phyloP scores from a whole-genome alignment of 2,113 vertebrate species.

The Aldabrachelys gigantea region DNA sequence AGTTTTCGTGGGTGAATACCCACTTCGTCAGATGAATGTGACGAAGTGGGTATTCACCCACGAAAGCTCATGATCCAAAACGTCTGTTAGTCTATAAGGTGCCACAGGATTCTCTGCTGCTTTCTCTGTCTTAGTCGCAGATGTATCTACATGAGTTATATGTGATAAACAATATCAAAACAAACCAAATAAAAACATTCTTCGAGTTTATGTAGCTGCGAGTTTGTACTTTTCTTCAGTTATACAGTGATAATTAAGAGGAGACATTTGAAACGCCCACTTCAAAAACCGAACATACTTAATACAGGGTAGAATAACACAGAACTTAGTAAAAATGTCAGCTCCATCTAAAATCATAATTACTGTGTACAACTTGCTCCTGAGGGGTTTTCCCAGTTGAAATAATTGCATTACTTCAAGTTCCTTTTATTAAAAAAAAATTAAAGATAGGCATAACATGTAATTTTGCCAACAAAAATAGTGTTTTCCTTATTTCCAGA shows the following conservation, averaged over 20 bases:
- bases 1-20: no score
- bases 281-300: slow-evolving; percentile 73
- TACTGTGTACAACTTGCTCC: slow-evolving; percentile 69
- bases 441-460: slow-evolving; percentile 68
- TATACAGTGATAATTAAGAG: slow-evolving; percentile 77
- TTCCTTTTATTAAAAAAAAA: slow-evolving; percentile 69
- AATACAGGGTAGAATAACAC: slow-evolving; percentile 74
- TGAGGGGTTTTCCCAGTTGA: slow-evolving; percentile 69
- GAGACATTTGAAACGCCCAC: slow-evolving; percentile 77
- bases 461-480: slow-evolving; percentile 73
- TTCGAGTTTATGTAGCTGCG: slow-evolving; percentile 56
- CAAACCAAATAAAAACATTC: slow-evolving; percentile 69
- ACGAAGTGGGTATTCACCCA: no score
- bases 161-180: slow-evolving; percentile 73
- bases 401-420: slow-evolving; percentile 74
- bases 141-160: slow-evolving; percentile 70
- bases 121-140: slow-evolving; percentile 32
- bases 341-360: slow-evolving; percentile 77
- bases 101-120: no score
- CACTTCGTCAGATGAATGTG: no score
- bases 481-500: slow-evolving; percentile 64
- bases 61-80: no score
- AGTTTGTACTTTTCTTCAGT: slow-evolving; percentile 62
- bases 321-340: slow-evolving; percentile 75
- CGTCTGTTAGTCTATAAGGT: no score